Base-by-base conservation (phyloP, 2,797 vertebrate genomes). In the Propithecus perrieri region DNA sequence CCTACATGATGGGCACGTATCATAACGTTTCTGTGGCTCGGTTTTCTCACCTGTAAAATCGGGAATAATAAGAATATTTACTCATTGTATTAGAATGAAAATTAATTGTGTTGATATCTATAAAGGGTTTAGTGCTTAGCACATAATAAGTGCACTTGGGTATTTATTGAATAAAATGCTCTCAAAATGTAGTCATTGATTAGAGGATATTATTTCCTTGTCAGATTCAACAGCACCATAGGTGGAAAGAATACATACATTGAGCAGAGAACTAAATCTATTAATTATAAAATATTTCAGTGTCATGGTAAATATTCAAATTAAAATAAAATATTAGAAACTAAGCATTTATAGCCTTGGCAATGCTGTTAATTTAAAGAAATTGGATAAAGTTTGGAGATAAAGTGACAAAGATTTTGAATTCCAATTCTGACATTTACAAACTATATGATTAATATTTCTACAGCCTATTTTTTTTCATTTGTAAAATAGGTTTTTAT, bases 31-130 rank as follows among this genome's bases (percentile, higher is more conserved):
- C 15, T 79, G 35, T 75, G 22, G 30, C n/a, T 97, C 30, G 17
- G 50, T 89, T 74, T 93, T 84, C 84, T 97, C 33, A 63, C 85
- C 65, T 92, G 38, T 92, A 83, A 91, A 95, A 67, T 18, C 53
- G 11, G 17, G 14, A 8, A n/a, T 67, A 43, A 59, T 81, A 53
- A 86, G 41, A 18, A 9, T 59, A 79, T 75, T 57, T 90, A 78
- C 46, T 90, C 57, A 38, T 83, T 94, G 91, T 63, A 79, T 80
- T 78, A 83, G 46, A 89, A 46, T 83, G 50, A 85, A 88, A 97
- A 74, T 78, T 50, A 89, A 75, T 83, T 94, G 17, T 55, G 28
- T 59, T 38, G 46, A 5, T 75, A 57, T 85, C 53, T 85, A 3
- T 91, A 74, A 89, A 96, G 38, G 6, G 17, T 81, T 93, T 92